Base-by-base conservation (phyloP, 2,113 vertebrate genomes). In the Tachuris rubrigastra region DNA sequence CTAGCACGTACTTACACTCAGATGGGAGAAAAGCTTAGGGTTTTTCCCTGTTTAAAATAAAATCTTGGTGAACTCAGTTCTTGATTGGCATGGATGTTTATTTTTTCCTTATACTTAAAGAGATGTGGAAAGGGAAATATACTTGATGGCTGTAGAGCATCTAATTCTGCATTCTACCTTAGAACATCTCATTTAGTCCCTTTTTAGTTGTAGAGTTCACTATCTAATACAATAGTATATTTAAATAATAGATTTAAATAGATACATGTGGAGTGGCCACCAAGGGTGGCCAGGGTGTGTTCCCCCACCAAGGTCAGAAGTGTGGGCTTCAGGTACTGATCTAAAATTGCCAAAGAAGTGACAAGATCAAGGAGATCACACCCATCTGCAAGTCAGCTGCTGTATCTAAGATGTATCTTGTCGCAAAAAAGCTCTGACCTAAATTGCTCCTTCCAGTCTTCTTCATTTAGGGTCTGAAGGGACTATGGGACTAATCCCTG, bases 251-350 rank as follows among this genome's bases (percentile, higher is more conserved):
- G 21, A 28, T 71, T 49, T 49, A 42, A 69, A 42, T 8, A 42
- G 18, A 42, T 49, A 33, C 9, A 50, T 20, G 25, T 15, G 44
- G 71, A 68, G 65, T 24, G 20, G 14, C 14, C 66, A 93, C 50
- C 10, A 65, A 28, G 5, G 50, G 50, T 52, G 25, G 25, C 50
- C 50, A 52, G 24, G 22, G 13, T 10, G 14, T 37, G 6, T 2
- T 8, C 3, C 33, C 1, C 12, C 42, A 8, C 52, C 0, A 3
- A 42, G 30, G 16, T 65, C 42, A 63, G 14, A 59, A 72, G 18
- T 4, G 7, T 24, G 27, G 25, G 12, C 33, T 91, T 50, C 47
- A 59, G 12, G 5, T 39, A 67, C 23, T 6, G 19, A 59, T 8
- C 24, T 23, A 17, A 77, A 92, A 79, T 9, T 21, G 31, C 46